Evolutionary conservation across 2,797 vertebrate species (phyloP), one percentile per base, ranked within the genome.

Genomic region (Euthynnus affinis): DNA sequence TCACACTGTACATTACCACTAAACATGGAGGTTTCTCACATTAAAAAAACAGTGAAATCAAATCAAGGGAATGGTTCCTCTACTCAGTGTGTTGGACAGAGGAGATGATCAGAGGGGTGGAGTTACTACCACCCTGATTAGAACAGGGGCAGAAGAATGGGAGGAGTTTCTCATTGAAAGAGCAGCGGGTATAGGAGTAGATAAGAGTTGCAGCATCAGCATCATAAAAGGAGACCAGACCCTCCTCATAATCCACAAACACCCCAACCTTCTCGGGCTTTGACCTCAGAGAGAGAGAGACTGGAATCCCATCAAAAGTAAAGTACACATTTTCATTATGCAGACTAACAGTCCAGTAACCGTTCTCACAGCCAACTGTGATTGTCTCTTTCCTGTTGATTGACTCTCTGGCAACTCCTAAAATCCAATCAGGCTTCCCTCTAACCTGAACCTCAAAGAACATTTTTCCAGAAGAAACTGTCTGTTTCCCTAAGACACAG

Each of bases 361-460:
- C 44, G 0, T 20, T 48, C 14, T 12, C 1, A 1, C 13, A 3
- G 14, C 3, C 7, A 0, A 48, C 1, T 7, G 0, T 17, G 25
- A 18, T 1, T 7, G 0, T 0, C 14, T 2, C 56, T 15, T 51
- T 59, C 7, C 55, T 70, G 2, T 23, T 23, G 14, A 14, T 10
- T 5, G 65, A 68, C 17, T 56, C 37, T 42, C 18, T n/a, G 23
- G 37, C 23, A 15, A 68, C 65, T 44, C 65, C 52, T 56, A 56
- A 5, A 56, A 0, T 2, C 65, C 37, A 68, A 0, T 1, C 0
- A 10, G 2, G 2, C 2, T 56, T 68, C 12, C 6, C 52, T n/a
- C 44, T n/a, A n/a, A 68, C 37, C 23, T 44, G 42, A 70, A 70
- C 67, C 20, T 70, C 42, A 0, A 70, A 59, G 55, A 48, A 70